Evolutionary conservation across 1,140 invertebrate genomes (phyloP).

Genomic region (Reticulitermes speratus): DNA sequence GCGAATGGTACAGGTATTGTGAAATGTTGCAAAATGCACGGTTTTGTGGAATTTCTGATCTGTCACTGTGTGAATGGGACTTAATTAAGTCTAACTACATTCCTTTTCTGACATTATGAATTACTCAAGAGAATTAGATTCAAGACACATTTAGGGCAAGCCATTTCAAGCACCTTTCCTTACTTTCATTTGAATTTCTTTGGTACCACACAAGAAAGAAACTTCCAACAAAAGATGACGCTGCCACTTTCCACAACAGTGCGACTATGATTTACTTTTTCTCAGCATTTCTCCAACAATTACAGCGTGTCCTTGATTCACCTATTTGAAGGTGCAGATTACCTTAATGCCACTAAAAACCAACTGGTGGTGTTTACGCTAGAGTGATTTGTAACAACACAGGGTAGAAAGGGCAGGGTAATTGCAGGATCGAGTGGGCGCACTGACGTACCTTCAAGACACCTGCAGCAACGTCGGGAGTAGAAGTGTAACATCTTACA

Average conservation of each 20-base stretch:
- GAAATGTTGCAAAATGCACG: no score
- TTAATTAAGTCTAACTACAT: neutral
- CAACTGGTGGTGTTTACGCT: neutral
- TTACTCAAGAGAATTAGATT: neutral
- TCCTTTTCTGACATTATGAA: neutral
- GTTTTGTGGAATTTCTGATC: no score
- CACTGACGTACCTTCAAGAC: neutral
- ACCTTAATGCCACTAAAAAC: neutral
- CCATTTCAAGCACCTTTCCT: neutral
- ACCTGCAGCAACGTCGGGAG: no score
- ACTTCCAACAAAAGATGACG: neutral
- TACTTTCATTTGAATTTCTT: neutral
- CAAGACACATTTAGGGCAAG: neutral
- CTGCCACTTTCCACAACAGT: neutral
- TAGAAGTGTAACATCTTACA: no score
- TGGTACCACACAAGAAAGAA: neutral
- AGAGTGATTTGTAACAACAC: neutral
- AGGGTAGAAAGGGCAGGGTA: neutral
- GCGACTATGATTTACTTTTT: neutral
- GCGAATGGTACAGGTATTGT: no score
- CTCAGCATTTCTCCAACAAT: neutral
- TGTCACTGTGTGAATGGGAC: no score
- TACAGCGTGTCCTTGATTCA: neutral
- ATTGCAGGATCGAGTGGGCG: neutral
- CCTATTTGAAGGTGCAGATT: neutral